Base-by-base conservation (phyloP, 2,113 vertebrate genomes). In the Siphamia tubifer region DNA sequence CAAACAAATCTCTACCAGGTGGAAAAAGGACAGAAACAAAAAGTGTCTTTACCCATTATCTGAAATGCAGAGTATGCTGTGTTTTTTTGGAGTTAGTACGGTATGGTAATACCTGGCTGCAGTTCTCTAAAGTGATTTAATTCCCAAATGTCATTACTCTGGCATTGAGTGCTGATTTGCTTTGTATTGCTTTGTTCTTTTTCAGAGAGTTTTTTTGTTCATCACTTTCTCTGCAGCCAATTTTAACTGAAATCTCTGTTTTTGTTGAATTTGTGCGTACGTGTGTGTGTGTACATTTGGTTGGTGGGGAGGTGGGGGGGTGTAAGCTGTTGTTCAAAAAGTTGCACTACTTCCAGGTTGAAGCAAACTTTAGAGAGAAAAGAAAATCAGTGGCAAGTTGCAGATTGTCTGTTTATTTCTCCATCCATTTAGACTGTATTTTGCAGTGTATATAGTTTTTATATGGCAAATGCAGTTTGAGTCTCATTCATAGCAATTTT, bases 151-250 rank as follows among this genome's bases (percentile, higher is more conserved):
- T 76, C 62, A 71, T 77, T 74, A 68, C 9, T 4, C 60, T 57
- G 64, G 51, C 68, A 57, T 54, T 10, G 13, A 48, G 34, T 32
- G n/a, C 43, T 74, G 68, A 74, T 77, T 82, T 82, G 61, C 61
- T 77, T 69, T 82, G 71, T 55, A 51, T 34, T 6, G 58, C 71
- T 79, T 77, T 79, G 68, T 69, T 85, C 70, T 68, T 54, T 35
- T 63, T 71, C 25, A 38, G 45, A 64, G 45, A 45, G 20, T 42
- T 60, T 21, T 21, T 64, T 65, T 61, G 25, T 62, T 65, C 19
- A 60, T 60, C 45, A 52, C 23, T 38, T 56, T 67, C 24, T 62
- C 69, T 70, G 34, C 35, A 49, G 55, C 23, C 53, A 24, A 13
- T 58, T 35, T 43, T 43, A 53, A 65, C 55, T 39, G 28, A 40